Percentiles rank a stretch among this genome's conserved stretches.
phyloP scores from a whole-genome alignment of 2,797 vertebrate species.

The Aulostomus chinensis region DNA sequence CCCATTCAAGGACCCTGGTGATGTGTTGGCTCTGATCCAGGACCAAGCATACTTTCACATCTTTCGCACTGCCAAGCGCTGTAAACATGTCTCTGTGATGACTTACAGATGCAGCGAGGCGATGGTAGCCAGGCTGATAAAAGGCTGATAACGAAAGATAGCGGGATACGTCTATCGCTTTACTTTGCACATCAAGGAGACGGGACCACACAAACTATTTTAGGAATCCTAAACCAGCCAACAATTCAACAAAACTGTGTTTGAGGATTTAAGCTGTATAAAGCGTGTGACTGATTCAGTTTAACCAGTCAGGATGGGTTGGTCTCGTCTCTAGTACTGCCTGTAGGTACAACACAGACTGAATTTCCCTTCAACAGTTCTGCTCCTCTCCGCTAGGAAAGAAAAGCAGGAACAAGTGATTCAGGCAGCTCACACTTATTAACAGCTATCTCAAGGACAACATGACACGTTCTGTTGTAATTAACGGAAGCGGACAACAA shows the following conservation, averaged over 20 bases:
- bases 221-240: conserved; percentile 33
- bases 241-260: conserved; percentile 7
- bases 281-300: too few species aligned
- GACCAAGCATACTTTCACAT: neutral
- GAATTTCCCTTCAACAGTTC: too few species aligned
- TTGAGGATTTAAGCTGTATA: neutral
- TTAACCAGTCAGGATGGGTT: too few species aligned
- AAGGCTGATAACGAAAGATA: conserved; percentile 44
- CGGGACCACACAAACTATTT: conserved; percentile 11
- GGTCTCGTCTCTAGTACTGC: too few species aligned
- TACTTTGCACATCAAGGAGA: conserved; percentile 26
- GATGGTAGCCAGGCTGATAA: conserved; percentile 26
- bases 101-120: conserved; percentile 35
- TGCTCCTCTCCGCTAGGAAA: neutral
- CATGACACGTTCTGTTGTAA: conserved; percentile 52
- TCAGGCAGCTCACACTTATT: too few species aligned
- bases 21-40: neutral
- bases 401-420: conserved; percentile 23
- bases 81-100: conserved; percentile 34
- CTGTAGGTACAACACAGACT: too few species aligned
- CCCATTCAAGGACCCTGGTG: conserved; percentile 2
- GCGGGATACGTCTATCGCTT: conserved; percentile 10
- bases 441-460: conserved; percentile 58
- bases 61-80: too few species aligned
- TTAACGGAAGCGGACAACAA: conserved; percentile 66